phyloP scores from a whole-genome alignment of 1,140 invertebrate genomes.

The Drosophila arizonae region DNA sequence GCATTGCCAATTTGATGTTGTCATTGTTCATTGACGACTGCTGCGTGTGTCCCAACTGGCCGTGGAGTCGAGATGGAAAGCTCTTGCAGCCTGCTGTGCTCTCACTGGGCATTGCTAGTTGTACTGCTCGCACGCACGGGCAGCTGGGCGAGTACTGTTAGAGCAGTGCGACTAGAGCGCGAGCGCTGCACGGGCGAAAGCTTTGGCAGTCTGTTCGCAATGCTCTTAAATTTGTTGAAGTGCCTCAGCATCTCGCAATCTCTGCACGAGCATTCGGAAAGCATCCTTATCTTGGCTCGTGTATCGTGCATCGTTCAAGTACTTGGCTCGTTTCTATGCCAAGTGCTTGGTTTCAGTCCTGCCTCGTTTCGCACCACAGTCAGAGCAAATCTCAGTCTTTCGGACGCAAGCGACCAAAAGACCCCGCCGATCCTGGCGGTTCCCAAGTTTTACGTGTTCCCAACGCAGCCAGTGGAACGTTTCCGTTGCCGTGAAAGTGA shows the following conservation, averaged over 20 bases:
- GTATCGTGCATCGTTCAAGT: constrained; percentile 20
- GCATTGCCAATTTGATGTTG: constrained; percentile 1
- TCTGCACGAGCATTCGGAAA: constrained; percentile 23
- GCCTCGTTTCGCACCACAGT: constrained; percentile 54
- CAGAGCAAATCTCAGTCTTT: constrained; percentile 38
- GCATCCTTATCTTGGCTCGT: constrained; percentile 33
- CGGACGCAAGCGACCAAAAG: constrained; percentile 24
- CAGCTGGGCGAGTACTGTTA: background rate
- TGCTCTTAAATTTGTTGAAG: constrained; percentile 49
- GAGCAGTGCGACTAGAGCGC: constrained; percentile 34
- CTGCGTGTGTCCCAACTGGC: background rate
- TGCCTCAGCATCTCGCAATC: constrained; percentile 28
- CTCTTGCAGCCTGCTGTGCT: constrained; percentile 31
- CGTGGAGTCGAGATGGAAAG: constrained; percentile 16
- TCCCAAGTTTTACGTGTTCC: constrained; percentile 11
- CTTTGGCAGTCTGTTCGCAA: background rate
- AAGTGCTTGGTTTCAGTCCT: constrained; percentile 37
- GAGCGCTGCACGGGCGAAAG: constrained; percentile 19
- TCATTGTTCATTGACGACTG: constrained; percentile 25
- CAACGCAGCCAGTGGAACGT: background rate
- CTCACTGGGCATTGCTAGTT: constrained; percentile 2
- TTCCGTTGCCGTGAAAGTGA: constrained; percentile 17
- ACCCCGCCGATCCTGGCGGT: constrained; percentile 7
- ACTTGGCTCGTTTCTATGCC: constrained; percentile 23
- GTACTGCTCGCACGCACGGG: constrained; percentile 18